These are phyloP conservation scores for Parazoanthus swiftii DNA, from an alignment of 92 coral and sea anemone species.

Conservation along the genomic window DNA sequence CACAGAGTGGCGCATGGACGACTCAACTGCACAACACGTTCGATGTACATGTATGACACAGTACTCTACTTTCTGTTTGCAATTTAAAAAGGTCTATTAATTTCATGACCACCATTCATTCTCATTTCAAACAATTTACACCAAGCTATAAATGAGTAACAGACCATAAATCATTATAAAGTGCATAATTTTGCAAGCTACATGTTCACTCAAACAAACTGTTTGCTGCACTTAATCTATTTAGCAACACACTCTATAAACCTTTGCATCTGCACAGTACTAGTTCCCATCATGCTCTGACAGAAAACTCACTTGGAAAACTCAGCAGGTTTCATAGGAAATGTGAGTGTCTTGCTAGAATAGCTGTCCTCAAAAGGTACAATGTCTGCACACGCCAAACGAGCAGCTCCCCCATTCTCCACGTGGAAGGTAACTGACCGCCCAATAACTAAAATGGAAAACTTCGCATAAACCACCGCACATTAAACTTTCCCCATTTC, in stretches of 20 bases:
- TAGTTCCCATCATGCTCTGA: neutral
- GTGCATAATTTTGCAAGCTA: neutral
- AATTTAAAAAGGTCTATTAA: no score
- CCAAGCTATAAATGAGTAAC: no score
- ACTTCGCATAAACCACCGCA: neutral
- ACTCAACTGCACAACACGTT: no score
- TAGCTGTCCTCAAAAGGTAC: slow-evolving; percentile 48
- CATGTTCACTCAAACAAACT: neutral
- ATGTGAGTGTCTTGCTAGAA: slow-evolving; percentile 48
- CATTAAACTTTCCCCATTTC: neutral
- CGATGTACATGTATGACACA: no score
- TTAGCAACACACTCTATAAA: neutral
- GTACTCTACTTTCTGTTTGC: no score
- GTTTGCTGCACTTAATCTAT: neutral
- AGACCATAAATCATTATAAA: neutral
- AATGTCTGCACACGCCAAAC: slow-evolving; percentile 85
- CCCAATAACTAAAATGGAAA: slow-evolving; percentile 63
- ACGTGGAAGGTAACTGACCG: slow-evolving; percentile 78
- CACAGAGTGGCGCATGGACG: neutral
- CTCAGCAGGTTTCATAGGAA: slow-evolving; percentile 33
- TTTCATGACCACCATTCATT: no score
- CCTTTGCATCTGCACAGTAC: neutral
- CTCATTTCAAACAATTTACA: no score
- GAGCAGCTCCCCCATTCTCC: slow-evolving; percentile 59
- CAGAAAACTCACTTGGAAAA: slow-evolving; percentile 54